phyloP scores from a whole-genome alignment of 2,113 vertebrate species.

The Sturnus vulgaris region DNA sequence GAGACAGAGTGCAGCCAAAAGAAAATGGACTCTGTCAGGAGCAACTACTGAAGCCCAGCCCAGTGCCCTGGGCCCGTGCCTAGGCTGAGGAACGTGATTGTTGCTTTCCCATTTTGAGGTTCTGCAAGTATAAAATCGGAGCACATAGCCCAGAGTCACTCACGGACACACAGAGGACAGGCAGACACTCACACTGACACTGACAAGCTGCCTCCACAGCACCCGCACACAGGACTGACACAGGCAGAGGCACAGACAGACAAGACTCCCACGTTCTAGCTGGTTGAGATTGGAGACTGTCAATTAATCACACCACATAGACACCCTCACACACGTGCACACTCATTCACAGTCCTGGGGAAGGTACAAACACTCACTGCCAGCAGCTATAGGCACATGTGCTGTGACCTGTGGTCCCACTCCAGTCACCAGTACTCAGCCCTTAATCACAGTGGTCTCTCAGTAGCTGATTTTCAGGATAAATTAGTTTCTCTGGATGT shows the following conservation, averaged over 20 bases:
- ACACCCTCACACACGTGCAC: too few species aligned
- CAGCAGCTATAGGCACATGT: neutral
- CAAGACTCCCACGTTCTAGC: neutral
- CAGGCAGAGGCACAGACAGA: neutral
- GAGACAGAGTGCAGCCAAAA: neutral
- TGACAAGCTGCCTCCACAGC: neutral
- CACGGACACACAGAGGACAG: accelerated
- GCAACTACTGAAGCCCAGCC: neutral
- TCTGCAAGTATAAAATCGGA: neutral
- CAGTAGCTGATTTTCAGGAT: neutral
- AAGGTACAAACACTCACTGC: neutral
- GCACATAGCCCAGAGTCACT: too few species aligned
- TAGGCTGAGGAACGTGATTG: neutral
- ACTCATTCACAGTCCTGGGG: too few species aligned
- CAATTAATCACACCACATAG: neutral
- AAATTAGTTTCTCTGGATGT: neutral
- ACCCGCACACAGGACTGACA: accelerated
- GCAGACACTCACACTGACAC: neutral
- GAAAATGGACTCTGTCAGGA: neutral
- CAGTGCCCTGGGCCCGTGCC: neutral
- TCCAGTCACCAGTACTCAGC: neutral
- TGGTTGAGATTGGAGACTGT: neutral
- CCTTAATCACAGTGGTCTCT: too few species aligned
- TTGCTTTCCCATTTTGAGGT: neutral
- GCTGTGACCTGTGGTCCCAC: neutral